Conservation (phyloP, 2,113 vertebrate species). For the Apaloderma vittatum region DNA sequence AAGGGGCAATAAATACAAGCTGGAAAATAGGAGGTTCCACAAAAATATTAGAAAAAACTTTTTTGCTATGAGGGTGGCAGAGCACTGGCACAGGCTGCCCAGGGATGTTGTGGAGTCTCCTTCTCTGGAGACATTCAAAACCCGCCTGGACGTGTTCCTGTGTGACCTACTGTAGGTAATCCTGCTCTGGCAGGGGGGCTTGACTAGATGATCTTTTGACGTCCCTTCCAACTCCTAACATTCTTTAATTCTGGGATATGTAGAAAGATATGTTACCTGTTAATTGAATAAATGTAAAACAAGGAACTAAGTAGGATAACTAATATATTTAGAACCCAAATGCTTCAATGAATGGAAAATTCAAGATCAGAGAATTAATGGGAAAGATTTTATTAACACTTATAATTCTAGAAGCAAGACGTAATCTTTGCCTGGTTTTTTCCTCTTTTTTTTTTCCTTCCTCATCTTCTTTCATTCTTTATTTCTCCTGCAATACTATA, state of each 20-base stretch:
- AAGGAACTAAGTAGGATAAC: background rate
- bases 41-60: no score
- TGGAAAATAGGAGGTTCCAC: no score
- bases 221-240: no score
- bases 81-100: no score
- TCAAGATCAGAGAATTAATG: background rate
- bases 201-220: no score
- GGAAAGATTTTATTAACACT: background rate
- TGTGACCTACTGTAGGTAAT: no score
- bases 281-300: background rate
- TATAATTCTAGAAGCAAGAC: background rate
- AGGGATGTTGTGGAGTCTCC: no score
- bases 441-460: background rate
- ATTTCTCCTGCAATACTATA: background rate
- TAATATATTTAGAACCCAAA: background rate
- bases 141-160: no score
- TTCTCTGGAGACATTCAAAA: no score
- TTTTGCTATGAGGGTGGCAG: no score
- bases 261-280: background rate
- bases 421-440: background rate
- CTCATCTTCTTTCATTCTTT: background rate
- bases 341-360: background rate
- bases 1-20: no score
- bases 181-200: no score
- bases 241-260: background rate